Percentiles rank a stretch among this genome's conserved stretches.
Evolutionary conservation across 2,113 vertebrate species (phyloP).

Genomic region (Rousettus leschenaultii): DNA sequence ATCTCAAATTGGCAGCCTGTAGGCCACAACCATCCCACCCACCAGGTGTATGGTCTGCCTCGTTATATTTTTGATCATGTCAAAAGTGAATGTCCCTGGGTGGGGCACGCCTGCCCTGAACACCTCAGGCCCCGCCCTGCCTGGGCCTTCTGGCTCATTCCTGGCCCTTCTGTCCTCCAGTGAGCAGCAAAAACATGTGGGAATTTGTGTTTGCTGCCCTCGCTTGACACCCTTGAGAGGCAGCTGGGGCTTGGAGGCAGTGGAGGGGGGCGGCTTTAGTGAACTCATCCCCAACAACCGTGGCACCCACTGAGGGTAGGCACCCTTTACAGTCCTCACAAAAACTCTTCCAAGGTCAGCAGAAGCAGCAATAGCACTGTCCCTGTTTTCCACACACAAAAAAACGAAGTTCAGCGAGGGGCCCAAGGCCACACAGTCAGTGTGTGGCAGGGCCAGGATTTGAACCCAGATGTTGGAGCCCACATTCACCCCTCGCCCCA

Average conservation of each 20-base stretch:
- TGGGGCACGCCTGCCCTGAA: accelerated
- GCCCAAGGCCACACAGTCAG: not conserved
- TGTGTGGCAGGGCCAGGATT: not conserved
- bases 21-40: not conserved
- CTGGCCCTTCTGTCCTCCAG: not conserved
- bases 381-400: not conserved
- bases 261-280: accelerated
- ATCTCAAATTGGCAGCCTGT: accelerated
- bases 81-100: not conserved
- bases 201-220: not conserved
- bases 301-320: accelerated
- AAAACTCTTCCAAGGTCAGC: not conserved
- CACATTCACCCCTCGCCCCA: accelerated
- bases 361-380: too few relatives aligned
- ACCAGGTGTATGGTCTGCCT: not conserved
- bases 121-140: not conserved
- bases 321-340: not conserved
- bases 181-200: not conserved
- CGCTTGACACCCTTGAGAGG: accelerated
- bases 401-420: not conserved
- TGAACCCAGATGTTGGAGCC: not conserved
- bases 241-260: not conserved
- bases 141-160: not conserved
- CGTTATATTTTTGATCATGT: not conserved
- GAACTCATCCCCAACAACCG: too few relatives aligned